These are phyloP conservation scores for Drosophila affinis DNA, from an alignment of 2,888 invertebrate species.

Conservation along the genomic window DNA sequence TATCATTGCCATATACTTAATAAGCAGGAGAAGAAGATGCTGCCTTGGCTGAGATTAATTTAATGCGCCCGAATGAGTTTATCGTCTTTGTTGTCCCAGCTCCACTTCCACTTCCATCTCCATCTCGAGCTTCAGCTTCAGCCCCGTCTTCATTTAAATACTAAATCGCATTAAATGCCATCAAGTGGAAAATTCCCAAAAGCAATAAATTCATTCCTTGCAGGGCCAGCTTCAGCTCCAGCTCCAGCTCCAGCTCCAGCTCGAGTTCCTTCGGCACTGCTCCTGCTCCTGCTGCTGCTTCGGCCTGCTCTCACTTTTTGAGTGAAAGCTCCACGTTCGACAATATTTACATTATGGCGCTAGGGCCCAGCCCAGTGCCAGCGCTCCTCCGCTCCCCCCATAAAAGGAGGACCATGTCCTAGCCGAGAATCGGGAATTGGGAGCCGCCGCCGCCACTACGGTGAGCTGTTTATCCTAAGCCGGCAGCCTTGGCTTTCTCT, in stretches of 20 bases:
- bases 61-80: constrained; percentile 68
- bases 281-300: neutral
- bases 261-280: neutral
- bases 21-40: constrained; percentile 12
- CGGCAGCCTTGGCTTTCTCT: constrained; percentile 38
- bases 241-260: neutral
- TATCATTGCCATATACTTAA: constrained; percentile 14
- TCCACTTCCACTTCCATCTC: constrained; percentile 4
- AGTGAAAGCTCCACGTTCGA: constrained; percentile 59
- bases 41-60: constrained; percentile 69
- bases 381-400: neutral
- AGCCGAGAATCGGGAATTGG: constrained; percentile 7
- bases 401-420: constrained; percentile 3
- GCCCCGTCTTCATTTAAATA: constrained; percentile 74
- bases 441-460: constrained; percentile 19
- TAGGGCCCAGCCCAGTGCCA: neutral
- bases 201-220: constrained; percentile 73
- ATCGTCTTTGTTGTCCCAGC: constrained; percentile 67
- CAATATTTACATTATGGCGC: constrained; percentile 69
- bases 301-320: constrained; percentile 59
- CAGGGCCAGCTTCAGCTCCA: constrained; percentile 12
- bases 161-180: constrained; percentile 79
- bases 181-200: constrained; percentile 79
- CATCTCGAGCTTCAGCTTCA: constrained; percentile 20
- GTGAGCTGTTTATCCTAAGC: constrained; percentile 43